Percentiles rank a stretch among this genome's conserved stretches.
phyloP scores from a whole-genome alignment of 2,113 vertebrate species.

The Gallinago jamesoni region DNA sequence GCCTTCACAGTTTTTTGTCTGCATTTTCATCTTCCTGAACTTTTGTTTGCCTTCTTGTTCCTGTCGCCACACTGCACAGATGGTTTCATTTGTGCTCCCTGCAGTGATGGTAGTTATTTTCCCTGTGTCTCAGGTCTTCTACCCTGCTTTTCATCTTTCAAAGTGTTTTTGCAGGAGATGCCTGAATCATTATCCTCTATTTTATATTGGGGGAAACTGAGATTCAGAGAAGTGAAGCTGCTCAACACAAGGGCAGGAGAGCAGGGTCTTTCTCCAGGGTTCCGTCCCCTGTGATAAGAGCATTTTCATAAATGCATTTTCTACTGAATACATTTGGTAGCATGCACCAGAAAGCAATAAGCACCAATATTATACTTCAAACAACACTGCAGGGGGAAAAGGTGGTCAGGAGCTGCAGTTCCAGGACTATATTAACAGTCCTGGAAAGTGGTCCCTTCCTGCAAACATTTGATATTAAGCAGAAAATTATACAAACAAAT shows the following conservation, averaged over 20 bases:
- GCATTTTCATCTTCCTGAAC: neutral
- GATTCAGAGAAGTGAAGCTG: neutral
- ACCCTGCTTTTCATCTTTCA: neutral
- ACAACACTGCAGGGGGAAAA: neutral
- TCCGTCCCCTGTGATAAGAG: neutral
- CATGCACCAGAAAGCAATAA: neutral
- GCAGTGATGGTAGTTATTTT: neutral
- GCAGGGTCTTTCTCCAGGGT: neutral
- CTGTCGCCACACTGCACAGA: neutral
- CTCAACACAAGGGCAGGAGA: neutral
- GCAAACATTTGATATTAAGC: neutral
- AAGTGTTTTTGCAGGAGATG: neutral
- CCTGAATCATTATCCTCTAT: neutral
- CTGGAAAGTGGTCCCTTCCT: neutral
- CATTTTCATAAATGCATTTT: neutral
- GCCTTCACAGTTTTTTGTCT: neutral
- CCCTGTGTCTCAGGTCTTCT: neutral
- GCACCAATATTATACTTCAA: neutral
- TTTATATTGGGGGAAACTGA: neutral
- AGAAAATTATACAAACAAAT: constrained; percentile 21
- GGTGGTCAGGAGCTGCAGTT: neutral
- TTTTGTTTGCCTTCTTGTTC: neutral
- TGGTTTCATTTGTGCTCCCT: neutral
- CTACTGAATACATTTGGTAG: neutral
- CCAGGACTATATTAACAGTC: neutral